Percentiles rank a stretch among this genome's conserved stretches.
Conservation (phyloP, 2,797 vertebrate genomes). For the Trachops cirrhosus region DNA sequence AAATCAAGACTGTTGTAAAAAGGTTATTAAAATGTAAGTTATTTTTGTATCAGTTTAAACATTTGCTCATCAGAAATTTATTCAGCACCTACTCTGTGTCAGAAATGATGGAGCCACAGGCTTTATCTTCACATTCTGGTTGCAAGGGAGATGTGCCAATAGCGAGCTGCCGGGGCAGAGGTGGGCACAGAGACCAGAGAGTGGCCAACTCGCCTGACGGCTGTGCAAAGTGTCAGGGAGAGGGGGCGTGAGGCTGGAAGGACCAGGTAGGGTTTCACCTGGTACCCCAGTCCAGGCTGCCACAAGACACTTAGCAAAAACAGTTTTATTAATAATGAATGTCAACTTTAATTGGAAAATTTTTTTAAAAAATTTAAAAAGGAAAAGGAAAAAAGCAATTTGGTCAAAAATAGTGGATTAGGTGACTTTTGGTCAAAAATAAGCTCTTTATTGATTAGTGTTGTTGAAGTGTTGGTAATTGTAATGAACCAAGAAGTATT, state of each 20-base stretch:
- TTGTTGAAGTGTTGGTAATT: neutral
- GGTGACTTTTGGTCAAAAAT: neutral
- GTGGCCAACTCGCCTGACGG: rapidly evolving
- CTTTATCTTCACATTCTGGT: neutral
- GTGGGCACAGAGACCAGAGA: neutral
- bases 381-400: neutral
- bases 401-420: neutral
- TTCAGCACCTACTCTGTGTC: neutral
- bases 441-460: neutral
- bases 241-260: neutral
- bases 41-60: neutral
- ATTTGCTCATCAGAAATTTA: neutral
- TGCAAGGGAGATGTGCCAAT: neutral
- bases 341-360: neutral
- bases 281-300: neutral
- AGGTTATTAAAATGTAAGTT: neutral
- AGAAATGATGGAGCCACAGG: neutral
- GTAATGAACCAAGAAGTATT: neutral
- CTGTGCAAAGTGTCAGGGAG: neutral
- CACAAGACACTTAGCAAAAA: neutral
- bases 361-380: neutral
- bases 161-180: neutral
- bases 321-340: neutral
- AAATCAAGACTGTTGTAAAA: neutral
- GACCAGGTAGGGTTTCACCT: neutral